Evolutionary conservation across 64 coral and sea anemone genomes (phyloP).

Genomic region (Porites lutea): DNA sequence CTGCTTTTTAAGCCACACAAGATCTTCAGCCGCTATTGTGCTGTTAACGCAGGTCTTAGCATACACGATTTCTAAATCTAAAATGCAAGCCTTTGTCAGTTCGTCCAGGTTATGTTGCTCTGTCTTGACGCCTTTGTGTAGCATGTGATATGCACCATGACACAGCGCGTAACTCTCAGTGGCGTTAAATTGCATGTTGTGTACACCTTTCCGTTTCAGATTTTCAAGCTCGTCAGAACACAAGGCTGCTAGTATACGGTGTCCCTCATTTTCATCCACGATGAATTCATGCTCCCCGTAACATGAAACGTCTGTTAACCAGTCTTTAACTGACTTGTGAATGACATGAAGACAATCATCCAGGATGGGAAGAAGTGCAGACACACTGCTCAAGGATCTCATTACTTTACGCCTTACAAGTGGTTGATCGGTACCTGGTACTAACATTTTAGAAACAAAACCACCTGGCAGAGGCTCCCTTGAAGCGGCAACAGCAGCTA

Average conservation of each 20-base stretch:
- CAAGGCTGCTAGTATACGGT: neutral
- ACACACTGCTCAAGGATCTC: neutral
- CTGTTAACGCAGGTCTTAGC: neutral
- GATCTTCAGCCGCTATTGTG: neutral
- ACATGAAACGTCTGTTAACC: constrained; percentile 5
- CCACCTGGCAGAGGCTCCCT: constrained; percentile 11
- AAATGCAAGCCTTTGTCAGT: neutral
- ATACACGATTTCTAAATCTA: neutral
- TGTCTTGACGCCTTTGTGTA: neutral
- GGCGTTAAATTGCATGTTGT: neutral
- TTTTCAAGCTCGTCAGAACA: constrained; percentile 1
- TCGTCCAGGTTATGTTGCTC: neutral
- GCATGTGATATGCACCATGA: neutral
- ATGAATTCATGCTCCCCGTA: constrained; percentile 13
- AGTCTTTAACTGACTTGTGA: constrained; percentile 44
- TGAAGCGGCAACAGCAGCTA: constrained; percentile 25
- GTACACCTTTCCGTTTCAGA: neutral
- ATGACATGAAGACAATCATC: constrained; percentile 29
- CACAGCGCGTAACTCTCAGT: constrained; percentile 14
- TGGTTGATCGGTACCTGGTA: neutral
- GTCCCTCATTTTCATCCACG: neutral
- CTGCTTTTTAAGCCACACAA: neutral
- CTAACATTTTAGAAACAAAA: constrained; percentile 34
- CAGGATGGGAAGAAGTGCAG: constrained; percentile 1
- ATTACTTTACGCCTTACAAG: neutral